Base-by-base conservation (phyloP, 2,113 vertebrate species). In the Bambusicola thoracicus region DNA sequence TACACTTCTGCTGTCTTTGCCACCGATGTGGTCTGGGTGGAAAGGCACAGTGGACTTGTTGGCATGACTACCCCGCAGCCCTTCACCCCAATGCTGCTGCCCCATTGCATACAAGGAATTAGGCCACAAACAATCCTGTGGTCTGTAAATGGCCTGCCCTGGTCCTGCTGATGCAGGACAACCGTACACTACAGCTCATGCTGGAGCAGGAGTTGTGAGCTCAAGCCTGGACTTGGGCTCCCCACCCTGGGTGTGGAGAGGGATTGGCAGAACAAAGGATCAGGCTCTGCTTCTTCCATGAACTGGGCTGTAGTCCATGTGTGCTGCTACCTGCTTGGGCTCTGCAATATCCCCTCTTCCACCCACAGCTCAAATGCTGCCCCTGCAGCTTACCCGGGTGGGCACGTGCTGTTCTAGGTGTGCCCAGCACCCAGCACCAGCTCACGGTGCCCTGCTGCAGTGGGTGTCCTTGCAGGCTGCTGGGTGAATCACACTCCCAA, bases 161-260 rank as follows among this genome's bases (percentile, higher is more conserved):
- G 2, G 32, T n/a, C 20, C 51, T 11, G 38, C 38, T 29, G 16
- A 40, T 8, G 11, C 11, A 27, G 27, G 48, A 15, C 48, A 32
- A 40, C 6, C 8, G 81, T 51, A 76, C 1, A 6, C 32, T 11
- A n/a, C 32, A 85, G 44, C 77, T 83, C 41, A 67, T 1, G 1
- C 22, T 13, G 32, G 19, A 81, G 79, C 1, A 6, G 83, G 65
- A 90, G 87, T 8, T 67, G 69, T 40, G 68, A 9, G 78, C 81
- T 93, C 92, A 89, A 25, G 72, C 75, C 78, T 0, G 0, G 85
- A 61, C 63, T 92, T 92, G 75, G 81, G n/a, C 16, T 89, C 61
- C 85, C 61, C 4, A 0, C 56, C 73, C 74, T 77, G 90, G 65
- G 22, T 38, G 84, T 46, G 66, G 84, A 87, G 61, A 0, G 0